These are phyloP conservation scores for Corythoichthys intestinalis DNA, from an alignment of 2,113 vertebrate genomes.

Conservation along the genomic window DNA sequence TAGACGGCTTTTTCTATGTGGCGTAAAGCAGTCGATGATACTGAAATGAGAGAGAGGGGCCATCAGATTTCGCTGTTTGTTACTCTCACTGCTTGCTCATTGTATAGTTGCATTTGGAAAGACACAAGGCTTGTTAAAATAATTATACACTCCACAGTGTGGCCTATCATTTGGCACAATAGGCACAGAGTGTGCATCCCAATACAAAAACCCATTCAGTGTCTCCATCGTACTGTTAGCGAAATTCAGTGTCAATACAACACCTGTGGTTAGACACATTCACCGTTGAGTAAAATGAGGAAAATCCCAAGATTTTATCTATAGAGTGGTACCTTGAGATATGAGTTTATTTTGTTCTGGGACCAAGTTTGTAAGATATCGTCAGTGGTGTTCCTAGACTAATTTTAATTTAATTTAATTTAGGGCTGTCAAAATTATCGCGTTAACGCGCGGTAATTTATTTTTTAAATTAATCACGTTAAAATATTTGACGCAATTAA, in stretches of 20 bases:
- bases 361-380: too few relatives aligned
- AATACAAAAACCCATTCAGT: slow-evolving; percentile 27
- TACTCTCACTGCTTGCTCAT: slow-evolving; percentile 36
- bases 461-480: too few relatives aligned
- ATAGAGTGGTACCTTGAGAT: neutral
- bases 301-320: neutral
- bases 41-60: slow-evolving; percentile 50
- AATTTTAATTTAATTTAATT: too few relatives aligned
- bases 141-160: slow-evolving; percentile 52
- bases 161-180: slow-evolving; percentile 55
- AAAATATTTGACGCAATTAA: too few relatives aligned
- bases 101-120: slow-evolving; percentile 28
- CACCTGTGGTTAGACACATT: neutral
- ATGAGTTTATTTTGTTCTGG: too few relatives aligned
- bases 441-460: too few relatives aligned
- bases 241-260: neutral
- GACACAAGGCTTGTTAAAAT: slow-evolving; percentile 48
- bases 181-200: slow-evolving; percentile 38
- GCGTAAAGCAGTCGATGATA: slow-evolving; percentile 62
- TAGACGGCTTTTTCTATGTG: slow-evolving; percentile 65
- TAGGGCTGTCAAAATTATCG: too few relatives aligned
- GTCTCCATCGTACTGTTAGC: neutral
- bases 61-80: slow-evolving; percentile 46
- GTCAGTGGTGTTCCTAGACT: too few relatives aligned
- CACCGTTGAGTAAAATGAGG: neutral